Conservation (phyloP, 1,140 invertebrate genomes). For the Berghia stephanieae region DNA sequence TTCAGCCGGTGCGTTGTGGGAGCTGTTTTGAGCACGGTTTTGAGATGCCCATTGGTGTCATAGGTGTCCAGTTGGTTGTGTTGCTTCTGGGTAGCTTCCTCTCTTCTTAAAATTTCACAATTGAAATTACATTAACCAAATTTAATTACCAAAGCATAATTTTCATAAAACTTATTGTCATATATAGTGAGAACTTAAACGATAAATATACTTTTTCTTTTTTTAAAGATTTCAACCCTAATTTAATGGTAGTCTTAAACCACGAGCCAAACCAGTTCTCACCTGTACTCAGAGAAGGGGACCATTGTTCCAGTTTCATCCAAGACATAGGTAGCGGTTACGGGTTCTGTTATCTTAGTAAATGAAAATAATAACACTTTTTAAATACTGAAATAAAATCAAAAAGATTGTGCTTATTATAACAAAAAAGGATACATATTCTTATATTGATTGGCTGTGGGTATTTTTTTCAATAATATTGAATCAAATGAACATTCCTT, state of each 20-base stretch:
- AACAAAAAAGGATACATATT: too few relatives aligned
- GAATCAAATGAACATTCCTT: not conserved
- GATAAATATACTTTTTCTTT: not conserved
- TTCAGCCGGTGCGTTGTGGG: too few relatives aligned
- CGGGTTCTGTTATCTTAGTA: conserved; percentile 1
- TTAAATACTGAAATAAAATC: not conserved
- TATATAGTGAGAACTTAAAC: not conserved
- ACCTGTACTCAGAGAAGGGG: conserved; percentile 11
- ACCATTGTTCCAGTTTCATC: conserved; percentile 27
- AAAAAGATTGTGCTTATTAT: too few relatives aligned
- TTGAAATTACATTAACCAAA: too few relatives aligned
- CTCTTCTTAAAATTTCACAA: too few relatives aligned
- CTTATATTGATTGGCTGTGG: too few relatives aligned
- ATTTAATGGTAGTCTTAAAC: too few relatives aligned
- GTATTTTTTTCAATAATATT: not conserved
- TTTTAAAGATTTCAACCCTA: not conserved
- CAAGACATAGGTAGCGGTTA: conserved; percentile 13
- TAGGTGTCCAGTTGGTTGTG: too few relatives aligned
- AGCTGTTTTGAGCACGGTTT: too few relatives aligned
- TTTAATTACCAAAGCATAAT: not conserved
- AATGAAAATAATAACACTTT: not conserved
- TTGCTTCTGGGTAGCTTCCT: too few relatives aligned
- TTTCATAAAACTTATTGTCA: not conserved
- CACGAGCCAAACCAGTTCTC: too few relatives aligned
- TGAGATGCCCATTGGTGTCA: too few relatives aligned